Evolutionary conservation across 2,888 invertebrate genomes (phyloP), one percentile per base, ranked within the genome.

Genomic region (Stomorhina lunata): DNA sequence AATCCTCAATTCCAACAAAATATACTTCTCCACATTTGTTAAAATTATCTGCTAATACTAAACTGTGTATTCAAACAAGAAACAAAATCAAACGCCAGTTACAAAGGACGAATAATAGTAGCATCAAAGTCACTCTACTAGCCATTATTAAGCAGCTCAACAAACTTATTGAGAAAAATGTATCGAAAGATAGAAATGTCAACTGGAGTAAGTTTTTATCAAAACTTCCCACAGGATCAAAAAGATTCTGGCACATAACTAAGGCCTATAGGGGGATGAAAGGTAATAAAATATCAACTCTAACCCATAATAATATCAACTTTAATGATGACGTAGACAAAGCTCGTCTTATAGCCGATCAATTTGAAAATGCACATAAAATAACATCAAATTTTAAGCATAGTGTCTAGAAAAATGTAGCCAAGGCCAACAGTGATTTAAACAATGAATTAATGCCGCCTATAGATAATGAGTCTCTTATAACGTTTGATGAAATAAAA

Each of bases 61-160:
- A 7, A 1, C 25, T 61, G 4, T n/a, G n/a, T n/a, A 61, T 61
- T 43, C 22, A 22, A n/a, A 63, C 25, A 15, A 12, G 12, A 43
- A 34, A 34, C 12, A 34, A 34, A 34, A 10, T 10, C 34, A 34
- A 9, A 34, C 6, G 34, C 6, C 34, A 63, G 7, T 63, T 63
- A 7, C 43, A 63, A 29, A 63, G n/a, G 29, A 29, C 29, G 9
- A 27, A 6, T 15, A 17, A 29, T 17, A 9, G 12, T 15, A 29
- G 45, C n/a, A n/a, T 29, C 9, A 63, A 29, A 29, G 29, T n/a
- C 15, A 25, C 29, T n/a, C 29, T 45, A 12, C 22, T 25, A 12
- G 45, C 65, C 4, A 66, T 66, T 20, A 20, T 66, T 3, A 66
- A 32, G 34, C 27, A 65, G 32, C 32, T 65, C 1, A 32, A 65